phyloP scores from a whole-genome alignment of 2,113 vertebrate species.

The Malurus elegans region DNA sequence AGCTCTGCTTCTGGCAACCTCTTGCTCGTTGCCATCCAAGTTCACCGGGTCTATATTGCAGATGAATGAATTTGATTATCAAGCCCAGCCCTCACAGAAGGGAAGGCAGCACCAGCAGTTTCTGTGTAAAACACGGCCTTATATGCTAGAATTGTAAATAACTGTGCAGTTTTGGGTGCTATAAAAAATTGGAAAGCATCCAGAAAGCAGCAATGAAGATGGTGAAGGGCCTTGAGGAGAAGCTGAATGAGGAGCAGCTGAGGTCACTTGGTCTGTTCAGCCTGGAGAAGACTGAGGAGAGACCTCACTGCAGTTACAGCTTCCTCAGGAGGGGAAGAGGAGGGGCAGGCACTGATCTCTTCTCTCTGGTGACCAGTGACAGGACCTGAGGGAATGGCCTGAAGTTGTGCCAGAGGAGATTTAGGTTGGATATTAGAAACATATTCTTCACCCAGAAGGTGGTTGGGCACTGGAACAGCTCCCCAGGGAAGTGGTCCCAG shows the following conservation, averaged over 20 bases:
- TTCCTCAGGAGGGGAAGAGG: not conserved
- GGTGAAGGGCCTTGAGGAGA: not conserved
- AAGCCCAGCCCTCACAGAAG: not conserved
- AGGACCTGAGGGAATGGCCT: not conserved
- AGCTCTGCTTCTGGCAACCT: not conserved
- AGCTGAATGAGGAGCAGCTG: accelerated
- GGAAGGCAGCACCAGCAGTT: not conserved
- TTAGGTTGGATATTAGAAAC: not conserved
- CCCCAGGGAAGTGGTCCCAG: not conserved
- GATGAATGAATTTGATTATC: not conserved
- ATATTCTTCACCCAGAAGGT: not conserved
- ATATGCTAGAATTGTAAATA: not conserved
- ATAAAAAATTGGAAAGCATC: not conserved
- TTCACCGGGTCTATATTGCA: not conserved
- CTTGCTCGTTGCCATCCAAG: not conserved
- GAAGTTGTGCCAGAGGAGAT: not conserved
- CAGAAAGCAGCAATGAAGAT: not conserved
- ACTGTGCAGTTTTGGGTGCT: not conserved
- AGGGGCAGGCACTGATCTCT: not conserved
- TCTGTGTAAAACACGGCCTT: not conserved
- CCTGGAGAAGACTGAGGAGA: not conserved
- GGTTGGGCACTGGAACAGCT: accelerated
- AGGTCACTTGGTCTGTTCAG: not conserved
- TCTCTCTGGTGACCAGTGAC: not conserved
- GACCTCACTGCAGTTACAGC: accelerated